Percentiles rank a stretch among this genome's conserved stretches.
These are phyloP conservation scores for Oscheius sp. DNA, from an alignment of 2,888 invertebrate species.

Conservation along the genomic window DNA sequence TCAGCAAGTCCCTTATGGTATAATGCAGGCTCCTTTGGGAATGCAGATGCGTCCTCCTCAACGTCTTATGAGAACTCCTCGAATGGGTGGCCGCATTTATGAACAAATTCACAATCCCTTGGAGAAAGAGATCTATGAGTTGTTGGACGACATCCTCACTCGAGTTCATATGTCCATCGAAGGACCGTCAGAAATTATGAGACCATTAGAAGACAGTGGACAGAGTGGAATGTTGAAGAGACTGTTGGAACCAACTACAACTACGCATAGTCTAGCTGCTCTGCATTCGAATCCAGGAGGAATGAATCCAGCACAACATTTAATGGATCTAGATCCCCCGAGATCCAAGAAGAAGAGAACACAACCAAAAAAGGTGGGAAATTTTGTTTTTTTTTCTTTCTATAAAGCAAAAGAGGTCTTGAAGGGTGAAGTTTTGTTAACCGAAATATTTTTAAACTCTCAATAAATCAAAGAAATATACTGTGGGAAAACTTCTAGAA, in stretches of 20 bases:
- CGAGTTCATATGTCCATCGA: conserved; percentile 30
- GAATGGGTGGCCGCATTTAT: conserved; percentile 27
- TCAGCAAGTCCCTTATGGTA: conserved; percentile 38
- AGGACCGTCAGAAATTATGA: conserved; percentile 3
- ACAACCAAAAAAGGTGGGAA: conserved; percentile 54
- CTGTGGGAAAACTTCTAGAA: no score
- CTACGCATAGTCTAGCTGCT: conserved; percentile 14
- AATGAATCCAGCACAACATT: conserved; percentile 1
- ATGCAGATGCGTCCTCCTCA: conserved; percentile 24
- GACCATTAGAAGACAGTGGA: not conserved
- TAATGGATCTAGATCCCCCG: conserved; percentile 40
- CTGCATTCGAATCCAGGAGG: conserved; percentile 13
- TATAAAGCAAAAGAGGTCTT: no score
- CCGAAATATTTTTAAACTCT: no score
- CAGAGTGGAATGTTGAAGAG: conserved; percentile 31
- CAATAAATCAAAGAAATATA: no score
- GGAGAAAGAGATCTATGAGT: conserved; percentile 41
- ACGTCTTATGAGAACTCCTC: conserved; percentile 9
- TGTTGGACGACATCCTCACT: conserved; percentile 43
- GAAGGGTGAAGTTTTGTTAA: no score
- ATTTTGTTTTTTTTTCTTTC: no score
- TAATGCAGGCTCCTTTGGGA: conserved; percentile 27
- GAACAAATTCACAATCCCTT: conserved; percentile 25
- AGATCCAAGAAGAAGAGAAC: conserved; percentile 64
- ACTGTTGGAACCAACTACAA: conserved; percentile 16